These are phyloP conservation scores for Eulemur mongoz DNA, from an alignment of 2,797 vertebrate species.

Conservation along the genomic window DNA sequence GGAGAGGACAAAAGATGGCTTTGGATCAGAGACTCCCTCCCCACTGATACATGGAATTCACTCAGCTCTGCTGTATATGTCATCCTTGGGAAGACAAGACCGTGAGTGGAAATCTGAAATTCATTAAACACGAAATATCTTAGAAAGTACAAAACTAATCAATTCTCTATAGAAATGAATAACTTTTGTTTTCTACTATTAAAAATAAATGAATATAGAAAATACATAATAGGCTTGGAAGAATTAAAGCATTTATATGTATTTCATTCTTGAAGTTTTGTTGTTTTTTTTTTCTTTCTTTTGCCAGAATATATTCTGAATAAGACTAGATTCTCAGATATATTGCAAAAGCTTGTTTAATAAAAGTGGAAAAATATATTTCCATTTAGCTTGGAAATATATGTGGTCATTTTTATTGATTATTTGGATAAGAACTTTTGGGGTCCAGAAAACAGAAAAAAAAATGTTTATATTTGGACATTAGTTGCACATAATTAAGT, in stretches of 20 bases:
- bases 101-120: background rate
- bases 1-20: background rate
- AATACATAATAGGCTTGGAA: background rate
- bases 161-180: background rate
- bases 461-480: background rate
- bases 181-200: background rate
- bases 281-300: background rate
- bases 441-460: background rate
- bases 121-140: background rate
- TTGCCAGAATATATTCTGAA: background rate
- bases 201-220: background rate
- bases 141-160: background rate
- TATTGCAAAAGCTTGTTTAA: background rate
- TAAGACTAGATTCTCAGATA: background rate
- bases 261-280: background rate
- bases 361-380: background rate
- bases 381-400: background rate
- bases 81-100: background rate
- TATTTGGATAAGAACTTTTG: background rate
- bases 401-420: background rate
- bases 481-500: background rate
- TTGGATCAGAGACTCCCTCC: background rate
- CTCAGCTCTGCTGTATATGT: background rate
- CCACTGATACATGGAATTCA: background rate
- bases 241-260: background rate